Conservation (phyloP, 2,888 invertebrate species). For the Cantharis nigra region DNA sequence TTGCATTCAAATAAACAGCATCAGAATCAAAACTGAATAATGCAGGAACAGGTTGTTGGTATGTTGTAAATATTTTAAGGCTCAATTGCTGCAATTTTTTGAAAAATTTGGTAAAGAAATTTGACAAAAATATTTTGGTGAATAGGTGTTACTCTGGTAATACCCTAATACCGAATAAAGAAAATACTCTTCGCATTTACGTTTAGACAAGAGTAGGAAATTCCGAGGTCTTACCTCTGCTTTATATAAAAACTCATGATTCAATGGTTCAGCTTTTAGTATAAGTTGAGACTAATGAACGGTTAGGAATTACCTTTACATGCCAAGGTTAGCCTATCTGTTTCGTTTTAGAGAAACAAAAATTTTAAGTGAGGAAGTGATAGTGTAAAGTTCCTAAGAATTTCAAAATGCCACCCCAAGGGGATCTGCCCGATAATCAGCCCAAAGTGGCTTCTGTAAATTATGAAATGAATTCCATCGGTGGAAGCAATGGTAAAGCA, state of each 20-base stretch:
- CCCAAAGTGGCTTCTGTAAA: not conserved
- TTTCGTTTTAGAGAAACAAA: not conserved
- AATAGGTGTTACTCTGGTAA: not conserved
- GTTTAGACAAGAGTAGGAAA: slow-evolving; percentile 39
- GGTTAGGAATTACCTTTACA: slow-evolving; percentile 46
- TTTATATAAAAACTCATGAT: slow-evolving; percentile 46
- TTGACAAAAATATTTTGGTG: too few species aligned
- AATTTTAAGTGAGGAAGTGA: slow-evolving; percentile 13
- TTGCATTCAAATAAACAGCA: too few species aligned
- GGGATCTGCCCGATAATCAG: slow-evolving; percentile 23
- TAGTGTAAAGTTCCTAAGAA: slow-evolving; percentile 16
- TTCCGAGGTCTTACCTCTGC: slow-evolving; percentile 40
- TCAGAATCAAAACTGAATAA: too few species aligned
- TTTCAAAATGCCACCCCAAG: slow-evolving; percentile 46
- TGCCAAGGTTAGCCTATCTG: slow-evolving; percentile 46
- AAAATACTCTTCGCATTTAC: not conserved
- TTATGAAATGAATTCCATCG: slow-evolving; percentile 19
- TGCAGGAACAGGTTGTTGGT: too few species aligned
- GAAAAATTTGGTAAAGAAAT: too few species aligned
- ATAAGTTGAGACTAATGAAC: slow-evolving; percentile 35
- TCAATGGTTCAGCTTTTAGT: slow-evolving; percentile 44
- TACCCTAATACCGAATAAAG: not conserved
- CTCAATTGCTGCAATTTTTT: too few species aligned
- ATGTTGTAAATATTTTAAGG: too few species aligned
- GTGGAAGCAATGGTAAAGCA: slow-evolving; percentile 6